These are phyloP conservation scores for Bombus ignitus DNA, from an alignment of 1,140 invertebrate genomes.

Conservation along the genomic window DNA sequence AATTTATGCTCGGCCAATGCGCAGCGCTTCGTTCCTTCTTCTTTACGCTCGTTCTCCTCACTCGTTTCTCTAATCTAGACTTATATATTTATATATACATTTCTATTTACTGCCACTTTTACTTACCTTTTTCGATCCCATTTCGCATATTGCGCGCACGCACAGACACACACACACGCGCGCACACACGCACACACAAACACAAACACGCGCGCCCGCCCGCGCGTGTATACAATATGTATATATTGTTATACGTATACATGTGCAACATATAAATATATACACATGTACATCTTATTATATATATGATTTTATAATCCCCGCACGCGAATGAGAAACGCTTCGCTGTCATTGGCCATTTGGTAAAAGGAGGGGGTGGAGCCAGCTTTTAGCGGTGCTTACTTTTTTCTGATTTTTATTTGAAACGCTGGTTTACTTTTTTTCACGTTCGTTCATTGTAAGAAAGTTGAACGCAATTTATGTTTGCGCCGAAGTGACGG, in stretches of 20 bases:
- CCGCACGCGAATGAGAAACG: slow-evolving; percentile 68
- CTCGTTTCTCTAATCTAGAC: slow-evolving; percentile 14
- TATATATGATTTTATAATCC: slow-evolving; percentile 16
- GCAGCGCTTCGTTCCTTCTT: slow-evolving; percentile 72
- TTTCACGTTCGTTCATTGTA: slow-evolving; percentile 73
- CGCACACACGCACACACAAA: too few species aligned
- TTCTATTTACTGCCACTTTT: slow-evolving; percentile 19
- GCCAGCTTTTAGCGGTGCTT: slow-evolving; percentile 82
- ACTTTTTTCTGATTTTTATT: slow-evolving; percentile 72
- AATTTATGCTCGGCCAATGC: slow-evolving; percentile 78
- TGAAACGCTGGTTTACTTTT: slow-evolving; percentile 70
- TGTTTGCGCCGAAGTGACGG: slow-evolving; percentile 49
- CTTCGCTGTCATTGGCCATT: slow-evolving; percentile 81
- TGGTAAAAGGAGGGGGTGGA: slow-evolving; percentile 83
- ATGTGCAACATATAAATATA: background rate
- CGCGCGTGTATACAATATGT: background rate
- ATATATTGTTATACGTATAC: background rate
- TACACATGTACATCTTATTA: background rate
- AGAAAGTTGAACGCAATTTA: slow-evolving; percentile 46
- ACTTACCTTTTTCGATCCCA: slow-evolving; percentile 6
- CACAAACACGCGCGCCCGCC: rapidly evolving
- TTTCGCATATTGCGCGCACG: background rate
- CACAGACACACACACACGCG: background rate
- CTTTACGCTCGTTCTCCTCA: slow-evolving; percentile 20
- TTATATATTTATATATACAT: slow-evolving; percentile 16